Evolutionary conservation across 2,113 vertebrate genomes (phyloP), one percentile per base, ranked within the genome.

Genomic region (Butastur rufipennis): DNA sequence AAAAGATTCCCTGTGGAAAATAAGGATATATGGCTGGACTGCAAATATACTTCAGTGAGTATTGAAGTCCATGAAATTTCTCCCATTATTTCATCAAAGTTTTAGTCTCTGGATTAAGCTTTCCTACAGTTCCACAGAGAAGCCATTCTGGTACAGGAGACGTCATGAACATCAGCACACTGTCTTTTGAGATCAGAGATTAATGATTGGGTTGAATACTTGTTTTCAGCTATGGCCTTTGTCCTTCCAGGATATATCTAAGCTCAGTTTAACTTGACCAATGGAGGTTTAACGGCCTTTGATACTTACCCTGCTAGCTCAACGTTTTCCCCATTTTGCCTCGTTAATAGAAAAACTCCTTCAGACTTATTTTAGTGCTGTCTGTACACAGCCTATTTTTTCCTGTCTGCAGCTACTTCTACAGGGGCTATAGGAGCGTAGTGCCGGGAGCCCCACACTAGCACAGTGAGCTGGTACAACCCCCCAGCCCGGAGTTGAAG

Each of bases 91-190:
- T 89, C 12, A 40, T 36, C 19, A 12, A 38, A 56, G 21, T 23
- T 62, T 77, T 52, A n/a, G 12, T 19, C 25, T 66, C 45, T 77
- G 22, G 27, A n/a, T 86, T 38, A 86, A 62, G 9, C 7, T 48
- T 6, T 56, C 14, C 10, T 48, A 7, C 4, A 2, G 18, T 34
- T 86, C 32, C 42, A 36, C 10, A 32, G 29, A 91, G 56, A 82
- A 75, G 23, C 25, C 9, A 8, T 65, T 62, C 48, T 84, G 20
- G 5, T 50, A 61, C 13, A 56, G 34, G 11, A 84, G 23, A 11
- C 4, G 12, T 42, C 42, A 42, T 26, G 6, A 67, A 13, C 7
- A 15, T 4, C 27, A 66, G 34, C n/a, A 29, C 0, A 0, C 6
- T 70, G 8, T 55, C 20, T 74, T 32, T 61, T 4, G 1, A 67